Conservation (phyloP, 2,888 invertebrate species). For the Calliphora vomitoria region DNA sequence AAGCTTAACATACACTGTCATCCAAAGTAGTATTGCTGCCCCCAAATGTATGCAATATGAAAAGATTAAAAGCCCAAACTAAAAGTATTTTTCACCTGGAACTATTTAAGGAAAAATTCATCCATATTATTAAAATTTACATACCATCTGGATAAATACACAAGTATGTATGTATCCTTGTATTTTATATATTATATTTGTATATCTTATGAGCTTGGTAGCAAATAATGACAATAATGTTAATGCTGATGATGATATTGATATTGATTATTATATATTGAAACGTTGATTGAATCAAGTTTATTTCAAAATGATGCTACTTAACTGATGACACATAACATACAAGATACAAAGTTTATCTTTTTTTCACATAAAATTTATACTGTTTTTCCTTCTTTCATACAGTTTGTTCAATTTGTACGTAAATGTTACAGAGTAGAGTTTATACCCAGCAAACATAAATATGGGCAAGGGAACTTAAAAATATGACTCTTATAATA, state of each 20-base stretch:
- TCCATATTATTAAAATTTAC: neutral
- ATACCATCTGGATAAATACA: neutral
- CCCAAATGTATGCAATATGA: neutral
- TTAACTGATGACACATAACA: conserved; percentile 78
- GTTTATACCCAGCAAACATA: conserved; percentile 34
- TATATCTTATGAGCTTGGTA: conserved; percentile 4
- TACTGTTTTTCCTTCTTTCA: neutral
- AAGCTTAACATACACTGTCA: neutral
- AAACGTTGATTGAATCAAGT: conserved; percentile 84
- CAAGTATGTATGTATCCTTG: neutral
- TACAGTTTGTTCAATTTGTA: conserved; percentile 53
- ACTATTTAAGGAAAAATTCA: neutral
- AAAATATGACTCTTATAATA: too few species aligned
- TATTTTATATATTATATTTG: conserved; percentile 16
- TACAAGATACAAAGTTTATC: conserved; percentile 30
- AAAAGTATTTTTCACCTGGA: neutral
- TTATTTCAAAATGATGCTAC: conserved; percentile 85
- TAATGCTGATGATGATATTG: conserved; percentile 51
- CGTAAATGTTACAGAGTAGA: conserved; percentile 42
- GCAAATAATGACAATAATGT: conserved; percentile 41
- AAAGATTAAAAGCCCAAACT: conserved; percentile 7
- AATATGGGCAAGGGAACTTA: too few species aligned
- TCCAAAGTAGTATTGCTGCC: too few species aligned
- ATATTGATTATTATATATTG: conserved; percentile 72
- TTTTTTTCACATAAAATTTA: neutral